A percentile compares a stretch with the other conserved stretches of the same genome.
Conservation (phyloP, 1,140 invertebrate genomes). For the Asobara japonica region DNA sequence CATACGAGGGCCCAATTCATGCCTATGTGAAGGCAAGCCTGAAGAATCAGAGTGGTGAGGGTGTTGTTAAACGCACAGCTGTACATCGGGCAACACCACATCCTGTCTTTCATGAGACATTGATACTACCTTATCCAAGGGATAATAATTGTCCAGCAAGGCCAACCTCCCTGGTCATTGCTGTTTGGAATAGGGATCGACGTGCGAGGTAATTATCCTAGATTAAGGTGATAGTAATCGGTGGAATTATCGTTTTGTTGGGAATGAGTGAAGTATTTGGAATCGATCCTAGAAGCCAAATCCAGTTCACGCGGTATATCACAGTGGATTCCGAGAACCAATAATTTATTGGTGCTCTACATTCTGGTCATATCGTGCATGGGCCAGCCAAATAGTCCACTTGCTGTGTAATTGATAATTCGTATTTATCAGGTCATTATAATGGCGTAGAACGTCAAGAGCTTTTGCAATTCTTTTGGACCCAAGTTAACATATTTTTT, state of each 20-base stretch:
- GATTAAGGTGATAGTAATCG: neutral
- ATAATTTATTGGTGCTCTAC: too few species aligned
- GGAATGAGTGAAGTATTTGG: neutral
- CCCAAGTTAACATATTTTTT: too few species aligned
- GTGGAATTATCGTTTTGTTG: neutral
- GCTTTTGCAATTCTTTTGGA: too few species aligned
- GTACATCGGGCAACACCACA: constrained; percentile 65
- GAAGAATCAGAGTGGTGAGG: constrained; percentile 58
- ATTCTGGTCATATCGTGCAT: too few species aligned
- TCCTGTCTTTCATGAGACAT: constrained; percentile 62
- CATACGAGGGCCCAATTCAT: constrained; percentile 61
- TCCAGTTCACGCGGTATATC: constrained; percentile 32
- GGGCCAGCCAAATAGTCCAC: too few species aligned
- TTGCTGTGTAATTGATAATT: too few species aligned
- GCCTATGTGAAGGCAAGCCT: constrained; percentile 64
- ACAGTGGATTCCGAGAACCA: neutral
- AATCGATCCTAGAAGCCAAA: constrained; percentile 10
- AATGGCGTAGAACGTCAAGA: too few species aligned
- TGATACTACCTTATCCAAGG: constrained; percentile 57
- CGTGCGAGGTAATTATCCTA: constrained; percentile 58
- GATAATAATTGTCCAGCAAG: constrained; percentile 55
- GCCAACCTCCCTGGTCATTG: constrained; percentile 61
- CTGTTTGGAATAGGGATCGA: constrained; percentile 66
- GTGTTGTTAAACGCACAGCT: constrained; percentile 60
- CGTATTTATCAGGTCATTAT: too few species aligned